These are phyloP conservation scores for Jordanella pulchra DNA, from an alignment of 2,797 vertebrate genomes.

Conservation along the genomic window DNA sequence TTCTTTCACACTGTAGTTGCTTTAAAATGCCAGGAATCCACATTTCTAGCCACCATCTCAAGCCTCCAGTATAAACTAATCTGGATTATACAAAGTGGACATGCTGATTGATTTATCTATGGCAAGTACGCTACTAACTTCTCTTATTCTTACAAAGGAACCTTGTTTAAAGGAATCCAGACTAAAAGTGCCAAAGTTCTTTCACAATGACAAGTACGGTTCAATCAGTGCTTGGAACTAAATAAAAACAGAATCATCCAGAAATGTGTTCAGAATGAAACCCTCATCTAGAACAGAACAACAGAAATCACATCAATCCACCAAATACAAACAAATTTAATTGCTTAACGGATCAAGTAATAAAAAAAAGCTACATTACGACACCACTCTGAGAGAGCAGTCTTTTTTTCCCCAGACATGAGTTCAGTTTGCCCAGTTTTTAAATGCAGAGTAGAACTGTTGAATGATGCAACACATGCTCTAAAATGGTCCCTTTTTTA, in stretches of 20 bases:
- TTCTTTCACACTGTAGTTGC: too few species aligned
- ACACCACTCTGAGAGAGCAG: slow-evolving; percentile 12
- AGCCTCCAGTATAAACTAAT: neutral
- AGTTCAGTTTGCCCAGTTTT: slow-evolving; percentile 34
- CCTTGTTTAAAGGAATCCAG: neutral
- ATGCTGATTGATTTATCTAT: too few species aligned
- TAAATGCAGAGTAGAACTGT: slow-evolving; percentile 35
- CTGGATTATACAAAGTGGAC: neutral
- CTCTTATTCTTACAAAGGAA: neutral
- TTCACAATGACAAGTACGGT: slow-evolving; percentile 50
- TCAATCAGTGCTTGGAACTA: slow-evolving; percentile 47
- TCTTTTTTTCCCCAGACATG: slow-evolving; percentile 11
- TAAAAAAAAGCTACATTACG: slow-evolving; percentile 36
- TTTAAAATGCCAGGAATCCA: too few species aligned
- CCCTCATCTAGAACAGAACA: too few species aligned
- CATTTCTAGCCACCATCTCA: too few species aligned
- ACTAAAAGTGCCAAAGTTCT: slow-evolving; percentile 58
- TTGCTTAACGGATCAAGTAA: slow-evolving; percentile 29
- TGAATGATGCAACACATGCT: slow-evolving; percentile 37
- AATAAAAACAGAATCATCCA: slow-evolving; percentile 37
- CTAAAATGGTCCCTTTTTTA: slow-evolving; percentile 57
- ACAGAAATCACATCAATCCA: slow-evolving; percentile 49
- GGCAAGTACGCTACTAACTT: neutral
- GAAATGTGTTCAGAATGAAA: slow-evolving; percentile 53
- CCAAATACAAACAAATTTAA: slow-evolving; percentile 61